phyloP scores from a whole-genome alignment of 1,140 invertebrate species.

The Lysiphlebus fabarum region DNA sequence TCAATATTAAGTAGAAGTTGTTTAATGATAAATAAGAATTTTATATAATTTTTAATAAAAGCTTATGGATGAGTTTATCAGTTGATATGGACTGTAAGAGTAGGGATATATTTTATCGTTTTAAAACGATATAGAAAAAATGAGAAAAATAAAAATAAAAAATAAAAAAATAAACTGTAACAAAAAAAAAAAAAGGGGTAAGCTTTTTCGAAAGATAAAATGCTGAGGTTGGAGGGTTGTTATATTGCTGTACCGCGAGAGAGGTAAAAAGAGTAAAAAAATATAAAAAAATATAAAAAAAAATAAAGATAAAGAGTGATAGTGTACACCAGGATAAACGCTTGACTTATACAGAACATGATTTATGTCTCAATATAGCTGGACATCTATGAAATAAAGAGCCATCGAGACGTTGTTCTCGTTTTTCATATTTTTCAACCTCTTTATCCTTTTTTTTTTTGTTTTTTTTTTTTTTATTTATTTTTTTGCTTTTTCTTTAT shows the following conservation, averaged over 20 bases:
- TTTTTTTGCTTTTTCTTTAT: not conserved
- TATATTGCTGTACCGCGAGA: slow-evolving; percentile 22
- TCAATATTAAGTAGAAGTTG: no score
- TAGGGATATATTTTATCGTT: no score
- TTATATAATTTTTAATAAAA: no score
- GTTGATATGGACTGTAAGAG: no score
- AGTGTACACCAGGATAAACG: slow-evolving; percentile 25
- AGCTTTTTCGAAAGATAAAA: slow-evolving; percentile 27
- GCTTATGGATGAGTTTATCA: no score
- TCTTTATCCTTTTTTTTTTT: not conserved
- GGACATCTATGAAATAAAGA: slow-evolving; percentile 42
- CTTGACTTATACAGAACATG: slow-evolving; percentile 39
- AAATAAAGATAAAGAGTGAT: slow-evolving; percentile 19
- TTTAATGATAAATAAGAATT: no score
- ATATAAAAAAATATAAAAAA: no score
- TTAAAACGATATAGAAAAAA: not conserved
- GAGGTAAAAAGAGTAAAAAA: no score
- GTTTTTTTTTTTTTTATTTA: not conserved
- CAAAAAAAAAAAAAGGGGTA: not conserved
- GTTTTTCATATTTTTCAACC: slow-evolving; percentile 6
- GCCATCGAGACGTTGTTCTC: slow-evolving; percentile 12
- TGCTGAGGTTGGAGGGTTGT: slow-evolving; percentile 19
- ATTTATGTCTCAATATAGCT: slow-evolving; percentile 44
- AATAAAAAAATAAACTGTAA: slow-evolving; percentile 2
- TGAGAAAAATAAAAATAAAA: not conserved